A percentile compares a stretch with the other conserved stretches of the same genome.
phyloP scores from a whole-genome alignment of 2,113 vertebrate species.

The Brienomyrus longianalis region DNA sequence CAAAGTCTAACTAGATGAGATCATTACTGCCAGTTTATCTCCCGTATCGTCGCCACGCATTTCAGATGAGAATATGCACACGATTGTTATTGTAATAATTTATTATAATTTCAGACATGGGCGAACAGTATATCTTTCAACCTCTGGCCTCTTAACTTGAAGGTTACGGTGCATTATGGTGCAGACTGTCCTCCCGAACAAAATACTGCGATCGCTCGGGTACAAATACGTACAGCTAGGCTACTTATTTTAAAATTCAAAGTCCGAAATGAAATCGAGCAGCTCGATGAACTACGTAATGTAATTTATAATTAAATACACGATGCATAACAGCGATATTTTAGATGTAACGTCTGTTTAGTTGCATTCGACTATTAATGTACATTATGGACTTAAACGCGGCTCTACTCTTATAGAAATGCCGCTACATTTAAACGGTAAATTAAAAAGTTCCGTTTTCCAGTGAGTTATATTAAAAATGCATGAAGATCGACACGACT shows the following conservation, averaged over 20 bases:
- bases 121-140: not conserved
- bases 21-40: constrained; percentile 12
- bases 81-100: not conserved
- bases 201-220: not conserved
- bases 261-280: not conserved
- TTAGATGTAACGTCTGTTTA: not conserved
- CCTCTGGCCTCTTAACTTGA: not conserved
- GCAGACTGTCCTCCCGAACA: not conserved
- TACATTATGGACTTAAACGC: not conserved
- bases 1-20: not conserved
- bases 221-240: not conserved
- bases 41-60: not conserved
- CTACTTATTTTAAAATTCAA: not conserved
- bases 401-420: not conserved
- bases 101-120: constrained; percentile 3
- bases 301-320: not conserved
- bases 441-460: not conserved
- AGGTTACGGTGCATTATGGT: not conserved
- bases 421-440: not conserved
- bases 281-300: not conserved
- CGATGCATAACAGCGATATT: not conserved
- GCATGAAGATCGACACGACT: not conserved
- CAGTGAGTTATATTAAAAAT: not conserved
- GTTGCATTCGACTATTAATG: not conserved
- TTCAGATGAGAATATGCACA: not conserved